Conservation (phyloP, 1,140 invertebrate genomes). For the Drosophila paulistorum region DNA sequence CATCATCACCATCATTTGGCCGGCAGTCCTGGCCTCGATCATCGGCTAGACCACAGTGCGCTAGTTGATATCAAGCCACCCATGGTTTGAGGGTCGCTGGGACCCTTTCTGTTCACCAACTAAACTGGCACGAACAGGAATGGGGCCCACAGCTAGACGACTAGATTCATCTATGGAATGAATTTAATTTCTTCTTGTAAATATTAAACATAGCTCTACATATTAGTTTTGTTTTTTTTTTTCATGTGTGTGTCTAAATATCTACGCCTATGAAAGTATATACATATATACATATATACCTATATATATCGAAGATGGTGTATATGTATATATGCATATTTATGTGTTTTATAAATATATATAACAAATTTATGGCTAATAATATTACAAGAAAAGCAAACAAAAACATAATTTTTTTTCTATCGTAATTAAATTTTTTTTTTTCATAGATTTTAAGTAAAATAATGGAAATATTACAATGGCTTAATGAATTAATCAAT, state of each 20-base stretch:
- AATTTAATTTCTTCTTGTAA: constrained; percentile 7
- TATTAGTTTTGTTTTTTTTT: constrained; percentile 42
- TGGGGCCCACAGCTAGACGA: constrained; percentile 52
- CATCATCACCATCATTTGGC: constrained; percentile 76
- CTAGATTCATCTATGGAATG: background rate
- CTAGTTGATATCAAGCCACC: constrained; percentile 82
- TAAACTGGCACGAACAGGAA: constrained; percentile 44
- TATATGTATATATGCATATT: too few species aligned
- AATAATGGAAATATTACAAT: constrained; percentile 14
- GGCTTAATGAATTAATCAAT: constrained; percentile 15
- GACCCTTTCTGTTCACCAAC: constrained; percentile 82
- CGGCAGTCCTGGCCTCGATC: constrained; percentile 69
- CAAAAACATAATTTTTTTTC: constrained; percentile 48
- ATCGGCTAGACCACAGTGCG: constrained; percentile 63
- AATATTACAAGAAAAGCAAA: constrained; percentile 24
- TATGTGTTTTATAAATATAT: constrained; percentile 25
- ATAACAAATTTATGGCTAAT: constrained; percentile 22
- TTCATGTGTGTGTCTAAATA: constrained; percentile 48
- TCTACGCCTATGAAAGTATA: constrained; percentile 46
- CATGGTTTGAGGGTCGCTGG: constrained; percentile 82
- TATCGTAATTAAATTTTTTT: constrained; percentile 42
- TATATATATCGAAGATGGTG: constrained; percentile 21
- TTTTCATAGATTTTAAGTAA: constrained; percentile 42
- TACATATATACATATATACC: constrained; percentile 32
- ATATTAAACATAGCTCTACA: constrained; percentile 2